A percentile compares a stretch with the other conserved stretches of the same genome.
Conservation (phyloP, 2,113 vertebrate species). For the Thamnaconus septentrionalis region DNA sequence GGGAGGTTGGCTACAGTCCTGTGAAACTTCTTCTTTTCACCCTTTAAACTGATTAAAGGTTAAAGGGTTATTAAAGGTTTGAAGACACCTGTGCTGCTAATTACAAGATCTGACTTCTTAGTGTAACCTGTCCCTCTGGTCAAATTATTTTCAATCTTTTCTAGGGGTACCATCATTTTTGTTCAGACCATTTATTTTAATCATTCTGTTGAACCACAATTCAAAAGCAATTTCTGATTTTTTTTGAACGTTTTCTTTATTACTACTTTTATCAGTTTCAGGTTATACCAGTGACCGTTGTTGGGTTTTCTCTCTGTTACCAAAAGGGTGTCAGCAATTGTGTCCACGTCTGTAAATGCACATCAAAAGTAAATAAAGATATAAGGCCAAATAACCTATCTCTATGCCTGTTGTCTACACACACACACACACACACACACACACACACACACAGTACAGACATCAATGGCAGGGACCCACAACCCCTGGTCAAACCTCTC, state of each 20-base stretch:
- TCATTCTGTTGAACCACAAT: background rate
- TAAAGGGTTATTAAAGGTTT: background rate
- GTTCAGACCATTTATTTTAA: background rate
- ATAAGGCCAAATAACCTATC: no score
- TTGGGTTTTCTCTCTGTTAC: background rate
- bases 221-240: background rate
- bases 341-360: background rate
- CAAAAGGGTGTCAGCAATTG: background rate
- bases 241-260: background rate
- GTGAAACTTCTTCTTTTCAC: background rate
- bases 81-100: background rate
- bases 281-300: background rate
- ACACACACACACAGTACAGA: background rate
- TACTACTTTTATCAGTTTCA: background rate
- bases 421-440: background rate
- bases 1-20: background rate
- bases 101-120: background rate
- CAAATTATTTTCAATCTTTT: no score
- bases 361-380: no score
- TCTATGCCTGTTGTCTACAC: no score
- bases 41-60: background rate
- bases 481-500: constrained; percentile 54
- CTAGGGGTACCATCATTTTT: no score
- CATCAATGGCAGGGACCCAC: constrained; percentile 48
- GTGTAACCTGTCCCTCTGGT: no score